A percentile compares a stretch with the other conserved stretches of the same genome.
Conservation (phyloP, 2,888 invertebrate genomes). For the Euzetes globulus region DNA sequence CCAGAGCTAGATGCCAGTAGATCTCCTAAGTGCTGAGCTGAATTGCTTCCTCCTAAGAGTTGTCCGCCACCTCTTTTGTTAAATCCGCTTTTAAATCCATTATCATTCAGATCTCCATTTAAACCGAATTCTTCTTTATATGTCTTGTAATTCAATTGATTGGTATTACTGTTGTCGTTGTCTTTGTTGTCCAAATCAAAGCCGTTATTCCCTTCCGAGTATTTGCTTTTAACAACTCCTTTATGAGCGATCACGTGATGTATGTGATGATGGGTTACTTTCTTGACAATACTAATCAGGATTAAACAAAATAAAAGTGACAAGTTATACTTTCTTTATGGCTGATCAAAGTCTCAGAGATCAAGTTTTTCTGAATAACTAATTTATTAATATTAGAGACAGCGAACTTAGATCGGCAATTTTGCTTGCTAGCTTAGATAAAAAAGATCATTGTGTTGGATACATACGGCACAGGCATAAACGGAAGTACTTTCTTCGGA, state of each 20-base stretch:
- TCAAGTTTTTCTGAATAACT: no score
- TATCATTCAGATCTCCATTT: background rate
- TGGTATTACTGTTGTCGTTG: background rate
- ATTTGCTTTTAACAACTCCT: background rate
- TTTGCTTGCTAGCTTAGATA: no score
- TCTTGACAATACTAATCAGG: background rate
- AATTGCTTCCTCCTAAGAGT: no score
- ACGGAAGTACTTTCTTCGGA: no score
- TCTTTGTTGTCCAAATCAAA: background rate
- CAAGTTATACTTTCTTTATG: no score
- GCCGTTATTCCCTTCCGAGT: background rate
- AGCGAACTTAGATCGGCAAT: no score
- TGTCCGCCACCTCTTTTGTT: background rate
- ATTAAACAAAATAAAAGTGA: no score
- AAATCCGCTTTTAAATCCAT: background rate
- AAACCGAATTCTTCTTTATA: background rate
- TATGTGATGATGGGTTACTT: conserved; percentile 24
- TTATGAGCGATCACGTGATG: conserved; percentile 10
- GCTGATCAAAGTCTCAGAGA: no score
- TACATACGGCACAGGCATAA: no score
- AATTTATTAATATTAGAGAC: no score
- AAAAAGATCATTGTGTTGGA: no score
- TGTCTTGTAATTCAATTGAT: background rate
- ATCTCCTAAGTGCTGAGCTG: background rate
- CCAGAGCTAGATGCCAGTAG: background rate